Percentiles rank a stretch among this genome's conserved stretches.
These are phyloP conservation scores for Neomorphus geoffroyi DNA, from an alignment of 2,797 vertebrate genomes.

Conservation along the genomic window DNA sequence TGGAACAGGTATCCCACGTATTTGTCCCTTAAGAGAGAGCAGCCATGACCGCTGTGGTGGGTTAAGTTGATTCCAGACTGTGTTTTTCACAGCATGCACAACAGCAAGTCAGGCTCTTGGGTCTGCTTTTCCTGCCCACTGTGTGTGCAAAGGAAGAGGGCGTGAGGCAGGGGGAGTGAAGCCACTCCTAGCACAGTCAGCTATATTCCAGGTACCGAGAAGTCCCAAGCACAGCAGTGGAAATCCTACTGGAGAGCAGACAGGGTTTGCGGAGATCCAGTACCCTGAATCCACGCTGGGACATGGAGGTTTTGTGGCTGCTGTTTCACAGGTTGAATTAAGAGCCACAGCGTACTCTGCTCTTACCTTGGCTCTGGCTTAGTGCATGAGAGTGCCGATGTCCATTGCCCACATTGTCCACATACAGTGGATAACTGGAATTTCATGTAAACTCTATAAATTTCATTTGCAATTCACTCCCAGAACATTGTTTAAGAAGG, in stretches of 20 bases:
- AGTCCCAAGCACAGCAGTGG: not conserved
- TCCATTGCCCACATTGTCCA: not conserved
- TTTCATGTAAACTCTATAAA: not conserved
- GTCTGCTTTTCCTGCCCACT: not conserved
- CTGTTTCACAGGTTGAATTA: not conserved
- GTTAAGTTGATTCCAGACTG: not conserved
- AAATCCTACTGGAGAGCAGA: not conserved
- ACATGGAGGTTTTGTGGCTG: not conserved
- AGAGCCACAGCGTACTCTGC: not conserved
- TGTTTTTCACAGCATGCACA: not conserved
- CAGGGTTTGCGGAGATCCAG: not conserved
- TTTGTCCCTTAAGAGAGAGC: not conserved
- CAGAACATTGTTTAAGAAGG: constrained; percentile 26
- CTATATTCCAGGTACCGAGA: not conserved
- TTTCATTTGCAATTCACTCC: constrained; percentile 21
- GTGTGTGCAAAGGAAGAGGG: not conserved
- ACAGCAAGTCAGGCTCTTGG: not conserved
- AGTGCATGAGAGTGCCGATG: not conserved
- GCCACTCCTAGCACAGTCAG: not conserved
- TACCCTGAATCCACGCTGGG: fast-evolving
- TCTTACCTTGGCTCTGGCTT: not conserved
- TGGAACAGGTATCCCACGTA: not conserved
- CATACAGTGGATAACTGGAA: not conserved
- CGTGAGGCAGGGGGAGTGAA: not conserved
- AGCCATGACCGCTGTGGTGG: not conserved